A percentile compares a stretch with the other conserved stretches of the same genome.
These are phyloP conservation scores for Bathybates hornii DNA, from an alignment of 2,113 vertebrate genomes.

Conservation along the genomic window DNA sequence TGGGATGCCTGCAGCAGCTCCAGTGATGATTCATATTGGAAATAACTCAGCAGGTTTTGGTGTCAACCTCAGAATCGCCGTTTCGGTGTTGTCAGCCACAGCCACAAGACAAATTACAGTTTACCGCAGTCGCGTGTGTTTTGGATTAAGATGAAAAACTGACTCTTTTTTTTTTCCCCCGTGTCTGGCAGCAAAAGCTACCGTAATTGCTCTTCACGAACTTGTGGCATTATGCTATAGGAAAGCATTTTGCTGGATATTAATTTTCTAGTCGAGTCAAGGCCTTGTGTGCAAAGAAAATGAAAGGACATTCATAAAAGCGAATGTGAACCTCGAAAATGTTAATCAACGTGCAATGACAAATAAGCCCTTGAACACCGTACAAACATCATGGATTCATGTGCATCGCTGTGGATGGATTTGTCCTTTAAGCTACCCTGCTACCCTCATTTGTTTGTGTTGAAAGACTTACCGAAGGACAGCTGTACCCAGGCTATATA, in stretches of 20 bases:
- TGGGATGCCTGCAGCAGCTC: background rate
- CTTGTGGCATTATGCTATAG: background rate
- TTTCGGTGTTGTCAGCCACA: background rate
- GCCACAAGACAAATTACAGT: background rate
- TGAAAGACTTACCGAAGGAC: background rate
- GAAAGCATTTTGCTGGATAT: background rate
- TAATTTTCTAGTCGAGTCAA: background rate
- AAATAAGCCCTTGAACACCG: background rate
- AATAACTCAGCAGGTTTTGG: background rate
- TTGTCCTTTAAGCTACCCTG: background rate
- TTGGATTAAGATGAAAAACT: background rate
- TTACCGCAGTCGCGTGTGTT: background rate
- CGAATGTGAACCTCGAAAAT: background rate
- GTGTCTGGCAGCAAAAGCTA: background rate
- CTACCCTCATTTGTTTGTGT: background rate
- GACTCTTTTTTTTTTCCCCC: accelerated
- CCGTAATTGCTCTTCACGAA: background rate
- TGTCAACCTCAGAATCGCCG: background rate
- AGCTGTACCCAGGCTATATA: background rate
- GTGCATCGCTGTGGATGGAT: background rate
- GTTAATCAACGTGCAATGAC: background rate
- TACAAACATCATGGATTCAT: background rate
- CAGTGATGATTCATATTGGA: background rate
- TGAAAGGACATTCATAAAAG: background rate
- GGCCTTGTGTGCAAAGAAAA: background rate